These are phyloP conservation scores for Pachliopta kotzebuea DNA, from an alignment of 2,888 invertebrate genomes.

Conservation along the genomic window DNA sequence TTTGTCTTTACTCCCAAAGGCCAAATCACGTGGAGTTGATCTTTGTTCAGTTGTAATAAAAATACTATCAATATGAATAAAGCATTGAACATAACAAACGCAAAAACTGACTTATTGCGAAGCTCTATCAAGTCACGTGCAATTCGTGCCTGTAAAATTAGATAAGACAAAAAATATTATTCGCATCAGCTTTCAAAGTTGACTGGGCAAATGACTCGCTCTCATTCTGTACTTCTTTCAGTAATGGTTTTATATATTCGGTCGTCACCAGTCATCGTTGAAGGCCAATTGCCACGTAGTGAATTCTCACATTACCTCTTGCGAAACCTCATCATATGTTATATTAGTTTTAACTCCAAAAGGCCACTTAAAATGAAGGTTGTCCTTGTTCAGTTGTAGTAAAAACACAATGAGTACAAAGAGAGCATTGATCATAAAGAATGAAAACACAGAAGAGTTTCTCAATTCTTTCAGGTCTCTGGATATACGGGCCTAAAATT, in stretches of 20 bases:
- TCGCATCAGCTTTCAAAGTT: constrained; percentile 78
- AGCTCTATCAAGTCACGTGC: constrained; percentile 95
- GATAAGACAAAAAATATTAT: constrained; percentile 68
- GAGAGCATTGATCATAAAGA: constrained; percentile 99
- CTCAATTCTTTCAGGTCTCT: constrained; percentile 95
- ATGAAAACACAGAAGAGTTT: constrained; percentile 96
- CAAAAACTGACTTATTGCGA: constrained; percentile 98
- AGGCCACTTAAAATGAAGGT: constrained; percentile 97
- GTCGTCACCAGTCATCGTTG: constrained; percentile 70
- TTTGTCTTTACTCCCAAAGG: constrained; percentile 97
- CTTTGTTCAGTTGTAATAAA: constrained; percentile 99
- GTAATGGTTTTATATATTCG: not conserved
- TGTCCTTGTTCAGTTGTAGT: constrained; percentile 98
- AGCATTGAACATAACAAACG: constrained; percentile 99
- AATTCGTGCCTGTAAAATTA: constrained; percentile 89
- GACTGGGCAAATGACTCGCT: constrained; percentile 55
- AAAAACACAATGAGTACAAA: constrained; percentile 99
- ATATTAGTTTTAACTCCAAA: constrained; percentile 96
- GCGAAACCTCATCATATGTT: constrained; percentile 92
- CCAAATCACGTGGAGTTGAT: constrained; percentile 98
- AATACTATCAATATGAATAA: constrained; percentile 99
- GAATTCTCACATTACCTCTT: constrained; percentile 90
- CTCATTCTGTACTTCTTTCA: not conserved
- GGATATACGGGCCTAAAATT: constrained; percentile 93
- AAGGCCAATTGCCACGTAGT: constrained; percentile 64